Conservation (phyloP, 2,797 vertebrate species). For the Paguma larvata region DNA sequence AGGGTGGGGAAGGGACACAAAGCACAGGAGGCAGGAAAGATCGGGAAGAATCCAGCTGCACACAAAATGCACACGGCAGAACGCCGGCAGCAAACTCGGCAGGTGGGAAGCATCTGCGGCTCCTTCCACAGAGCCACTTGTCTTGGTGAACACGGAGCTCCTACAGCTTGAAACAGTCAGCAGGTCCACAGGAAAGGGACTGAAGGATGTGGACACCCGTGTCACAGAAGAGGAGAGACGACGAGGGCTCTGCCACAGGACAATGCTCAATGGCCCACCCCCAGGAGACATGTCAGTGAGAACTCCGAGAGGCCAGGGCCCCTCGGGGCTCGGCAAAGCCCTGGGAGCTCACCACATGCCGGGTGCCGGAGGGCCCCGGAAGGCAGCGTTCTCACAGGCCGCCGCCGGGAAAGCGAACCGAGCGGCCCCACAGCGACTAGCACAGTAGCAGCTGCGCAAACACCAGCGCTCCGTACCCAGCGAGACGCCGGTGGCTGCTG, state of each 20-base stretch:
- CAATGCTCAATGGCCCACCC: too few relatives aligned
- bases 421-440: too few relatives aligned
- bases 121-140: background rate
- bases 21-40: background rate
- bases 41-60: background rate
- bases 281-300: fast-evolving
- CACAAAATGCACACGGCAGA: background rate
- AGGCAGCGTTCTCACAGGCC: fast-evolving
- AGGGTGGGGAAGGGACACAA: background rate
- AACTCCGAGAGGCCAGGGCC: fast-evolving
- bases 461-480: background rate
- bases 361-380: background rate
- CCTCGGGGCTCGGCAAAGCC: fast-evolving
- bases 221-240: background rate
- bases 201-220: background rate
- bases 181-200: background rate
- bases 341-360: background rate
- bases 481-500: fast-evolving
- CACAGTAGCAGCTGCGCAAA: too few relatives aligned
- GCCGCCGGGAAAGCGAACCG: background rate
- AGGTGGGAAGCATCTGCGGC: too few relatives aligned
- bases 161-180: background rate
- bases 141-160: background rate
- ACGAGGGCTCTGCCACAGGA: background rate
- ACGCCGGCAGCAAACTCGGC: background rate